A percentile compares a stretch with the other conserved stretches of the same genome.
Conservation (phyloP, 2,113 vertebrate genomes). For the Stomatorhinus ivindoensis region DNA sequence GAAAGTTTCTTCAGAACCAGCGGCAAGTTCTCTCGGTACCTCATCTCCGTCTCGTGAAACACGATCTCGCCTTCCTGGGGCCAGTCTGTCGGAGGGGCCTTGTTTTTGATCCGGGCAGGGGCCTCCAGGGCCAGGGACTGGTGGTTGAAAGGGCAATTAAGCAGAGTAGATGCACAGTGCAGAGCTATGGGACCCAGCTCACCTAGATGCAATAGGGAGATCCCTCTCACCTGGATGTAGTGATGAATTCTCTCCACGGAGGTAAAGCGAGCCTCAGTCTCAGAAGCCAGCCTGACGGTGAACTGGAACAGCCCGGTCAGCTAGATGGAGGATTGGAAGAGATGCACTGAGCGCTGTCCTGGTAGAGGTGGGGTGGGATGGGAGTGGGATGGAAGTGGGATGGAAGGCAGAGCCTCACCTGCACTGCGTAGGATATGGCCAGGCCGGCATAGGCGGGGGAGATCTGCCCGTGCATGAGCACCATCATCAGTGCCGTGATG, state of each 20-base stretch:
- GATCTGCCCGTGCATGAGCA: slow-evolving; percentile 83
- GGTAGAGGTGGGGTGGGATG: not conserved
- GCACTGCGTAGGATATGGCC: slow-evolving; percentile 83
- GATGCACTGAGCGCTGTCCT: not conserved
- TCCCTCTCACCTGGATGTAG: slow-evolving; percentile 75
- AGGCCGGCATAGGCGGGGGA: slow-evolving; percentile 81
- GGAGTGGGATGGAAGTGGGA: not conserved
- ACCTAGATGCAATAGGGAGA: not conserved
- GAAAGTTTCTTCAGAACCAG: slow-evolving; percentile 84
- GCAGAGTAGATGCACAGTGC: not conserved
- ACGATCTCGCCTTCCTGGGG: slow-evolving; percentile 81
- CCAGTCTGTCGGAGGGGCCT: slow-evolving; percentile 73
- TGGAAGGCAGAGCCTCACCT: slow-evolving; percentile 54
- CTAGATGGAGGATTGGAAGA: slow-evolving; percentile 42
- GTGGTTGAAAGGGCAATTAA: not conserved
- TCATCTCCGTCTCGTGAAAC: slow-evolving; percentile 81
- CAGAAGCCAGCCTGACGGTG: slow-evolving; percentile 82
- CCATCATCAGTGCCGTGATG: slow-evolving; percentile 80
- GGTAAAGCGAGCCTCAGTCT: slow-evolving; percentile 90
- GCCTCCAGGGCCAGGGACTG: slow-evolving; percentile 87
- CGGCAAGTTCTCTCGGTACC: slow-evolving; percentile 81
- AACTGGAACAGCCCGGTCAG: slow-evolving; percentile 91
- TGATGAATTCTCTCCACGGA: slow-evolving; percentile 86
- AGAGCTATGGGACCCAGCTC: not conserved
- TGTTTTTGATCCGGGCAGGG: slow-evolving; percentile 79